Conservation (phyloP, 1,140 invertebrate species). For the Vollenhovia emeryi region DNA sequence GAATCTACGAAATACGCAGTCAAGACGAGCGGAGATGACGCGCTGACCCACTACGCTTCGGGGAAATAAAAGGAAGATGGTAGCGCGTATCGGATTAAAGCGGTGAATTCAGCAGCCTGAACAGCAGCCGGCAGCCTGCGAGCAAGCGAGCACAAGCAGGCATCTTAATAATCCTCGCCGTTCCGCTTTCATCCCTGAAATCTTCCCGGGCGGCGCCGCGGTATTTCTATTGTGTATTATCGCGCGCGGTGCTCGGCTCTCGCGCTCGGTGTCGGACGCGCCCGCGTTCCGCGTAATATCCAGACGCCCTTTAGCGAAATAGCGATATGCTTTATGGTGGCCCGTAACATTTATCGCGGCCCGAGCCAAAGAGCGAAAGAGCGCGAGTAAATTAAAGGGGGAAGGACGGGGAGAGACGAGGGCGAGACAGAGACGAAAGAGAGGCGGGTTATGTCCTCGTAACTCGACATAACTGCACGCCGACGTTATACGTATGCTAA, state of each 20-base stretch:
- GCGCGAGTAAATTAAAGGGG: conserved; percentile 63
- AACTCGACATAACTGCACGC: conserved; percentile 69
- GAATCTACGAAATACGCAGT: neutral
- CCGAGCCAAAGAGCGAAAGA: conserved; percentile 42
- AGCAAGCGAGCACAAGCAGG: neutral
- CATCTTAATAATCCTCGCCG: conserved; percentile 52
- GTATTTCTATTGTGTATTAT: conserved; percentile 66
- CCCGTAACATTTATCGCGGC: conserved; percentile 73
- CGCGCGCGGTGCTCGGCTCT: neutral
- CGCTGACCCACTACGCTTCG: neutral
- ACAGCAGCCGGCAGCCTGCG: neutral
- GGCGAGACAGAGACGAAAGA: conserved; percentile 56
- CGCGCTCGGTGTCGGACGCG: conserved; percentile 34
- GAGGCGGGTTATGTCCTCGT: conserved; percentile 72
- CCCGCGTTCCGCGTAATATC: conserved; percentile 58
- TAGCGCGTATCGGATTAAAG: conserved; percentile 34
- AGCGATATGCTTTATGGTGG: conserved; percentile 77
- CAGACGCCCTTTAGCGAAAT: conserved; percentile 70
- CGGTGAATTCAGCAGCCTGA: conserved; percentile 26
- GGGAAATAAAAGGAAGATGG: conserved; percentile 27
- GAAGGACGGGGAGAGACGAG: conserved; percentile 24
- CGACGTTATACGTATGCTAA: conserved; percentile 75
- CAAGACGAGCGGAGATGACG: neutral
- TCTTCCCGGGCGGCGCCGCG: conserved; percentile 31
- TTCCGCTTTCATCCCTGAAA: conserved; percentile 55